phyloP scores from a whole-genome alignment of 2,113 vertebrate genomes.

The Campylomormyrus numenius region DNA sequence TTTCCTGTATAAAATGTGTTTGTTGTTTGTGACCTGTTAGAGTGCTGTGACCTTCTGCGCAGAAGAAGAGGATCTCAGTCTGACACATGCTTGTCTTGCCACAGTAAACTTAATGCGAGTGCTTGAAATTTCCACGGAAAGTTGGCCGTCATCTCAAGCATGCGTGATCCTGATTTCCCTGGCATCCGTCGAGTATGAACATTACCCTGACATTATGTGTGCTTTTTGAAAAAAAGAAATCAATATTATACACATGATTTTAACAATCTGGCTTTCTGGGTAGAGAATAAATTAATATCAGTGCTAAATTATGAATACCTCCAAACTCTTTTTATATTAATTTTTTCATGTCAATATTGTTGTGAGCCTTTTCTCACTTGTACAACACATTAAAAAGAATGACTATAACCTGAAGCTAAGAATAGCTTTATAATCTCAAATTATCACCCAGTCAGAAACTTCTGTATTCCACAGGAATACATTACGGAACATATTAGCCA shows the following conservation, averaged over 20 bases:
- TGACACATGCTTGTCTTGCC: neutral
- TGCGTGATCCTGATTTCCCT: neutral
- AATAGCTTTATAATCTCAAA: constrained; percentile 46
- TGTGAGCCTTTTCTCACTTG: constrained; percentile 4
- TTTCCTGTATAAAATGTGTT: neutral
- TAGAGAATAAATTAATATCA: neutral
- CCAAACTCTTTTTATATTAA: neutral
- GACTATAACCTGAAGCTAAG: constrained; percentile 36
- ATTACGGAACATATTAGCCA: constrained; percentile 6
- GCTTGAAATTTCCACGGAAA: neutral
- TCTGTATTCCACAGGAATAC: constrained; percentile 17
- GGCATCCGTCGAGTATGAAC: neutral
- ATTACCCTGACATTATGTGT: neutral
- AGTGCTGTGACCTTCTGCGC: neutral
- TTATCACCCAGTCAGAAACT: constrained; percentile 30
- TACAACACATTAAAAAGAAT: constrained; percentile 31
- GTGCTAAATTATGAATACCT: neutral
- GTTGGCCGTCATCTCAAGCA: neutral
- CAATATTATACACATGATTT: neutral
- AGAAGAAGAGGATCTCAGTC: neutral
- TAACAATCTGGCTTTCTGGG: neutral
- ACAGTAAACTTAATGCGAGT: neutral
- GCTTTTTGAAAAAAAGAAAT: neutral
- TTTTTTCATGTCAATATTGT: neutral
- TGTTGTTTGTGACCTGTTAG: neutral